Evolutionary conservation across 1,140 invertebrate species (phyloP).

Genomic region (Vollenhovia emeryi): DNA sequence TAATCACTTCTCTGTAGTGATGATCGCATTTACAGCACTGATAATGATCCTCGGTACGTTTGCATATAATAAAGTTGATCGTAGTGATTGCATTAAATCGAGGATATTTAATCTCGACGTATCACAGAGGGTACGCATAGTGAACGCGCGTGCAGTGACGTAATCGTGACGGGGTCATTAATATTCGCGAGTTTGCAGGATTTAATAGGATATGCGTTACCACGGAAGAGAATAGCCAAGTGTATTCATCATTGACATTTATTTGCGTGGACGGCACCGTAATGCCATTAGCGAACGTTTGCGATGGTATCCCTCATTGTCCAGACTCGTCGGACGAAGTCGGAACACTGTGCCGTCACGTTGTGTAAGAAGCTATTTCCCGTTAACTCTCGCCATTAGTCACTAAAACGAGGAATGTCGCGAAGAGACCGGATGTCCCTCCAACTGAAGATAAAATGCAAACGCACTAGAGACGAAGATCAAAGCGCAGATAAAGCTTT

Average conservation of each 20-base stretch:
- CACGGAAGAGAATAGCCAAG: constrained; percentile 4
- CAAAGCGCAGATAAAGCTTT: not conserved
- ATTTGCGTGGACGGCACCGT: constrained; percentile 73
- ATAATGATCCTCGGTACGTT: constrained; percentile 27
- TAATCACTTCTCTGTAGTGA: not conserved
- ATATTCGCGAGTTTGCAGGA: constrained; percentile 27
- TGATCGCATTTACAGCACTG: not conserved
- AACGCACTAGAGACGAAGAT: too few species aligned
- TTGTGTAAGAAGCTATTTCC: constrained; percentile 70
- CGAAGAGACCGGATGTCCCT: not conserved
- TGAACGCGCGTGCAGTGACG: not conserved
- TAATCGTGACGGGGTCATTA: not conserved
- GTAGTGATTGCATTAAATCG: not conserved
- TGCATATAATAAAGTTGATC: not conserved
- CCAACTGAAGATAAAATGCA: not conserved
- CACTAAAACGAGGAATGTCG: not conserved
- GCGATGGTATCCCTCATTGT: constrained; percentile 91
- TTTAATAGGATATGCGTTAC: not conserved
- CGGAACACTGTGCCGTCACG: constrained; percentile 72
- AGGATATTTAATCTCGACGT: not conserved
- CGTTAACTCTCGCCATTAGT: not conserved
- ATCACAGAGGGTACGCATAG: not conserved
- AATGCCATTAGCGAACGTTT: constrained; percentile 88
- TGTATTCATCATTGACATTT: constrained; percentile 54
- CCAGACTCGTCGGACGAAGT: constrained; percentile 91